Percentiles rank a stretch among this genome's conserved stretches.
These are phyloP conservation scores for Lasioglossum figueresi DNA, from an alignment of 2,888 invertebrate species.

Conservation along the genomic window DNA sequence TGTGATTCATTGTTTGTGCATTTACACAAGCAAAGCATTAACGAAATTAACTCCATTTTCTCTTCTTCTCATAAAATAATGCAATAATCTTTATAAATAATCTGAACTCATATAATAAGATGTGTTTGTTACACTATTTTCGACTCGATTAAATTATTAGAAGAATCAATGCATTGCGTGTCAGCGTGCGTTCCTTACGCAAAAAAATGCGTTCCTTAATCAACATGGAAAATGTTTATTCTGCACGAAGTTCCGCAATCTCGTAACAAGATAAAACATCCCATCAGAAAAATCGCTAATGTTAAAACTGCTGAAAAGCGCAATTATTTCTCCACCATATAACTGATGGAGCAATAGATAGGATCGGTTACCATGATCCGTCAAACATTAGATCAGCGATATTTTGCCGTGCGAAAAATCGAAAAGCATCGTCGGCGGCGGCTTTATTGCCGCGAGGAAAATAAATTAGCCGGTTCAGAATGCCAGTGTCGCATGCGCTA, in stretches of 20 bases:
- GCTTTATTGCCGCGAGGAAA: slow-evolving; percentile 42
- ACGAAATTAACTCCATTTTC: background rate
- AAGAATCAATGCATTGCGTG: too few relatives aligned
- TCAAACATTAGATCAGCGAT: background rate
- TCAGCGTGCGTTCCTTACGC: too few relatives aligned
- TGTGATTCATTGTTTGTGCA: background rate
- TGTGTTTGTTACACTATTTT: too few relatives aligned
- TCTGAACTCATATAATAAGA: too few relatives aligned
- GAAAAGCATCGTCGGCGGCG: background rate
- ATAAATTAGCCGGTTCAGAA: slow-evolving; percentile 63
- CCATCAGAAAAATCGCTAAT: background rate
- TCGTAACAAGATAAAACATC: background rate
- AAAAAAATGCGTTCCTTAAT: too few relatives aligned
- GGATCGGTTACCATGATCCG: slow-evolving; percentile 3
- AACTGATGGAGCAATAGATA: too few relatives aligned
- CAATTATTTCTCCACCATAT: background rate
- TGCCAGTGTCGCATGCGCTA: slow-evolving; percentile 63
- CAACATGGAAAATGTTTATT: background rate
- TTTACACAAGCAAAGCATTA: background rate
- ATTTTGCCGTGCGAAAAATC: slow-evolving; percentile 23
- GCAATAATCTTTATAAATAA: too few relatives aligned
- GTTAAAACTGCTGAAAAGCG: background rate
- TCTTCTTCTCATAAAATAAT: background rate
- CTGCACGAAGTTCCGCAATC: background rate
- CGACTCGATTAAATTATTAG: too few relatives aligned